These are phyloP conservation scores for Hydriomena furcata DNA, from an alignment of 2,888 invertebrate species.

Conservation along the genomic window DNA sequence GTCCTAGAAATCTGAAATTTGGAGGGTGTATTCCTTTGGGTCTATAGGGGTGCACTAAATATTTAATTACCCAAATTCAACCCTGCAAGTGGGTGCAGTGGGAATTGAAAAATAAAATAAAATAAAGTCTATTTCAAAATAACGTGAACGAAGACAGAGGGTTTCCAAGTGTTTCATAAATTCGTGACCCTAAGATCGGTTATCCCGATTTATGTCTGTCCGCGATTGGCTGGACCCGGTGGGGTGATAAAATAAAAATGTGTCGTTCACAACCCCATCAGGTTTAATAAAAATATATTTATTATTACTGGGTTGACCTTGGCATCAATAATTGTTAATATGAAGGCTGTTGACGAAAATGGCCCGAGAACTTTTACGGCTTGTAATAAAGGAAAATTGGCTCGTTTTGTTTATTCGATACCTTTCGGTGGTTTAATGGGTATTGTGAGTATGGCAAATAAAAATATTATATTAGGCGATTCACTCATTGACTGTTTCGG, in stretches of 20 bases:
- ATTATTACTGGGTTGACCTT: constrained; percentile 17
- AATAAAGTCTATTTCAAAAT: too few species aligned
- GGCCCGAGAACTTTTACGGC: constrained; percentile 25
- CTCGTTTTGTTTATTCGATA: constrained; percentile 35
- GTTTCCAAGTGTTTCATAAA: background rate
- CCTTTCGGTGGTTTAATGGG: constrained; percentile 20
- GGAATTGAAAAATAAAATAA: too few species aligned
- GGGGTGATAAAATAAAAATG: constrained; percentile 8
- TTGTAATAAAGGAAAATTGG: constrained; percentile 35
- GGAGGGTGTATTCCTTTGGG: too few species aligned
- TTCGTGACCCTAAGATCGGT: background rate
- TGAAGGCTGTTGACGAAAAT: constrained; percentile 16
- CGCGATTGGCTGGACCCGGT: constrained; percentile 10
- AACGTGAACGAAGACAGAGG: too few species aligned
- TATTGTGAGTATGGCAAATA: constrained; percentile 1
- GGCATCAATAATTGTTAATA: constrained; percentile 21
- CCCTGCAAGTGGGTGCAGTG: too few species aligned
- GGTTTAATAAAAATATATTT: constrained; percentile 18
- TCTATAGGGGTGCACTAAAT: too few species aligned
- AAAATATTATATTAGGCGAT: constrained; percentile 6
- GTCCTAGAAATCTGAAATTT: too few species aligned
- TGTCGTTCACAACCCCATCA: constrained; percentile 12
- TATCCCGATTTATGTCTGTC: constrained; percentile 9
- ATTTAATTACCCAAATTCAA: too few species aligned
- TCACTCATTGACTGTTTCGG: background rate